Base-by-base conservation (phyloP, 2,797 vertebrate species). In the Paratrypauchen microcephalus region DNA sequence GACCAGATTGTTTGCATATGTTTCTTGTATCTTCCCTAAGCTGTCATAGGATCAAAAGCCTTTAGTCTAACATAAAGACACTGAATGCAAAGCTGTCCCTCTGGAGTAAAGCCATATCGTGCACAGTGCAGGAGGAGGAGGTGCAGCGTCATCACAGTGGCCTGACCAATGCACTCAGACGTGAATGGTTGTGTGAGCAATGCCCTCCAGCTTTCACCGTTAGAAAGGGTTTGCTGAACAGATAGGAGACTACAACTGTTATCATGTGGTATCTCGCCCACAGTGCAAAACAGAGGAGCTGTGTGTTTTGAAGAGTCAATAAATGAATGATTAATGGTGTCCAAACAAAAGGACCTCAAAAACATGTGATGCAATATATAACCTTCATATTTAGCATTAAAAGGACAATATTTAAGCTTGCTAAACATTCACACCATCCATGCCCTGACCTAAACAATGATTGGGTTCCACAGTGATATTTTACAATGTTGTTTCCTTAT, bases 111-210 rank as follows among this genome's bases (percentile, higher is more conserved):
- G 66, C 50, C 70, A 74, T 78, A 82, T 79, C 36, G 45, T 66
- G 68, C 69, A 69, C 69, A 84, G 74, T 30, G 65, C 57, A 66
- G 80, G 74, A 70, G 76, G 72, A 70, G 76, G 71, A 74, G 70
- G 78, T 75, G 77, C 30, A 79, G 82, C 82, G 84, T 91, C 89
- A 90, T 89, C 84, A 19, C 71, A 79, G 89, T 92, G 91, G 89
- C 87, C 90, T 89, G 89, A 91, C 88, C 76, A 60, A 78, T 79
- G 6, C 48, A 87, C 74, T 76, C 87, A 89, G 79, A 87, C 80
- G 74, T 88, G 85, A 91, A 88, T 88, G 87, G 87, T 85, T 90
- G 86, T 70, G 68, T 86, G 77, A 79, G 81, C 79, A 77, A 68
- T 70, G 75, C 84, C 87, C 88, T 89, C 84, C 78, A 84, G 86